phyloP scores from a whole-genome alignment of 64 coral and sea anemone species.

The Pachyseris speciosa region DNA sequence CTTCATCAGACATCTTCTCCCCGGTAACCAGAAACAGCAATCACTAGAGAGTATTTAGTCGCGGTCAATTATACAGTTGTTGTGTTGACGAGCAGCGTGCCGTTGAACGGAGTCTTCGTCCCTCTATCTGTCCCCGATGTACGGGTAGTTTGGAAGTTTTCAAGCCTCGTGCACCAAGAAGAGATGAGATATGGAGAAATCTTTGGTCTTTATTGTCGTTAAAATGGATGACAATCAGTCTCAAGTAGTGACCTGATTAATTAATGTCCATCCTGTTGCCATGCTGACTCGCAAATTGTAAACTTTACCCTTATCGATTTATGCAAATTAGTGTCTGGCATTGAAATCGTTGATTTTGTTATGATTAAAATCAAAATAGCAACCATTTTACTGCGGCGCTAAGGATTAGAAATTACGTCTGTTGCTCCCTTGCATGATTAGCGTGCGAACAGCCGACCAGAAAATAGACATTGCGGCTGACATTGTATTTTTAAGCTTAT shows the following conservation, averaged over 20 bases:
- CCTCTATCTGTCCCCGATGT: not conserved
- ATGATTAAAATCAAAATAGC: constrained; percentile 52
- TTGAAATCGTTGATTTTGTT: not conserved
- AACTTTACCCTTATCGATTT: not conserved
- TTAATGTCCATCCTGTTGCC: not conserved
- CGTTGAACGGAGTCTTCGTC: not conserved
- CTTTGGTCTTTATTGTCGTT: not conserved
- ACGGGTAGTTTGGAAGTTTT: not conserved
- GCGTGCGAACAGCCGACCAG: not conserved
- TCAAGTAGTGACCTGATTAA: not conserved
- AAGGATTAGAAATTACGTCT: constrained; percentile 6
- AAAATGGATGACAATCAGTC: not conserved
- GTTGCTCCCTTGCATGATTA: not conserved
- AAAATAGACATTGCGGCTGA: not conserved
- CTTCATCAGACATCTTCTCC: constrained; percentile 53
- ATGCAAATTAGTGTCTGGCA: constrained; percentile 3
- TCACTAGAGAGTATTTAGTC: not conserved
- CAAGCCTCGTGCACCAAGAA: not conserved
- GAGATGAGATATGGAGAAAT: not conserved
- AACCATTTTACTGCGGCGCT: not conserved
- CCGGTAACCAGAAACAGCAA: not conserved
- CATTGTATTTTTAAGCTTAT: not conserved
- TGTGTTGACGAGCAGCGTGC: not conserved
- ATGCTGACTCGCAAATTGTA: constrained; percentile 21
- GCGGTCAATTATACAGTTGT: not conserved